Evolutionary conservation across 2,113 vertebrate genomes (phyloP).

Genomic region (Corythaeola cristata): DNA sequence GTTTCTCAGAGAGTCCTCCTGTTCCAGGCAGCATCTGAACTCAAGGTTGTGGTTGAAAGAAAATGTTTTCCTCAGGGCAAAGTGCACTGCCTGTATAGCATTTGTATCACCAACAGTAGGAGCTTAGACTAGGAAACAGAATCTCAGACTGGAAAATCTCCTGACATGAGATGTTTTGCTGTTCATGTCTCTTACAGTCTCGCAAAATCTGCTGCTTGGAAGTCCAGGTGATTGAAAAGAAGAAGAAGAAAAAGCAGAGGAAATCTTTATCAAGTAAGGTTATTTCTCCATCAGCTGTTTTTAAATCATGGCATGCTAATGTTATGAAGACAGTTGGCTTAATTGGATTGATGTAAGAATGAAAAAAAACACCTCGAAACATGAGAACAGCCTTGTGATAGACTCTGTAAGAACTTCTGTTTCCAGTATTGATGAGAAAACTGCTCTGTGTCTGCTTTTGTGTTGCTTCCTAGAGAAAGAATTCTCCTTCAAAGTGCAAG

Average conservation of each 20-base stretch:
- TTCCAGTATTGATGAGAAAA: background rate
- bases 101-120: background rate
- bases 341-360: background rate
- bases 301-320: background rate
- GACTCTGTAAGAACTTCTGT: background rate
- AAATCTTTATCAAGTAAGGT: slow-evolving; percentile 55
- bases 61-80: background rate
- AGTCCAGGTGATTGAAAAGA: slow-evolving; percentile 55
- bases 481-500: slow-evolving; percentile 62
- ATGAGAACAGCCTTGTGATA: background rate
- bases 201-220: slow-evolving; percentile 66
- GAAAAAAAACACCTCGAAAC: background rate
- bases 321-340: background rate
- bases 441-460: background rate
- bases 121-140: background rate
- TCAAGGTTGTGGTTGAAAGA: background rate
- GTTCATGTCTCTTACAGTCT: slow-evolving; percentile 21
- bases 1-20: background rate
- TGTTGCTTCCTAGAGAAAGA: slow-evolving; percentile 24
- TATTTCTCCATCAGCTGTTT: background rate
- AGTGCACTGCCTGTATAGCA: background rate
- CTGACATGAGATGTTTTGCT: background rate
- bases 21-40: background rate
- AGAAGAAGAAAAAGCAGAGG: background rate
- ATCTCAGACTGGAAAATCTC: background rate